Percentiles rank a stretch among this genome's conserved stretches.
phyloP scores from a whole-genome alignment of 2,113 vertebrate genomes.

The Tragelaphus imberbis region DNA sequence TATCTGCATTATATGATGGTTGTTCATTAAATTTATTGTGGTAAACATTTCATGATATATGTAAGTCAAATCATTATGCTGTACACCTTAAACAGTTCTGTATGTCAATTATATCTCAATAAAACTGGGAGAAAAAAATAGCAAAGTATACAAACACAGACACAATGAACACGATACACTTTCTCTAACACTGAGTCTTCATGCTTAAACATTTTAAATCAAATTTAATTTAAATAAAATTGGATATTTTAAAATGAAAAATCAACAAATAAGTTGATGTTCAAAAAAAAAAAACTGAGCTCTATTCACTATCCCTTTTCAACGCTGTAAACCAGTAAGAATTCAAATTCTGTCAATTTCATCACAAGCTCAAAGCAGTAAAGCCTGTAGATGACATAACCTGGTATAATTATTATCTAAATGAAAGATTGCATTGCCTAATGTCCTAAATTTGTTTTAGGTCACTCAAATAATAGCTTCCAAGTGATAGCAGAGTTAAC shows the following conservation, averaged over 20 bases:
- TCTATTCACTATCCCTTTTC: not conserved
- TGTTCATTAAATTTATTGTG: not conserved
- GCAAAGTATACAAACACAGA: not conserved
- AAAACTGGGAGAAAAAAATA: not conserved
- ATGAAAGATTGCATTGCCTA: not conserved
- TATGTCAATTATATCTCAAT: not conserved
- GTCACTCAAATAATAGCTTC: not conserved
- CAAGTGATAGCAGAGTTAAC: not conserved
- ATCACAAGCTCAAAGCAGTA: not conserved
- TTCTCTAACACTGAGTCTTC: not conserved
- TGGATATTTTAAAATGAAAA: not conserved
- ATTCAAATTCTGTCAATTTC: not conserved
- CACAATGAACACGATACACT: not conserved
- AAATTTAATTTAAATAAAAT: not conserved
- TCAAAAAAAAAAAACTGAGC: not conserved
- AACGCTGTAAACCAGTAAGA: not conserved
- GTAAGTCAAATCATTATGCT: not conserved
- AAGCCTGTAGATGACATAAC: not conserved
- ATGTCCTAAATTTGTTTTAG: conserved; percentile 22
- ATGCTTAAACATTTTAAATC: not conserved
- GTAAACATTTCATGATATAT: not conserved
- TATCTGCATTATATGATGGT: not conserved
- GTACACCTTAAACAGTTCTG: not conserved
- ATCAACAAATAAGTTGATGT: not conserved
- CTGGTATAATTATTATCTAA: not conserved